These are phyloP conservation scores for Parapsyche elsis DNA, from an alignment of 1,140 invertebrate genomes.

Conservation along the genomic window DNA sequence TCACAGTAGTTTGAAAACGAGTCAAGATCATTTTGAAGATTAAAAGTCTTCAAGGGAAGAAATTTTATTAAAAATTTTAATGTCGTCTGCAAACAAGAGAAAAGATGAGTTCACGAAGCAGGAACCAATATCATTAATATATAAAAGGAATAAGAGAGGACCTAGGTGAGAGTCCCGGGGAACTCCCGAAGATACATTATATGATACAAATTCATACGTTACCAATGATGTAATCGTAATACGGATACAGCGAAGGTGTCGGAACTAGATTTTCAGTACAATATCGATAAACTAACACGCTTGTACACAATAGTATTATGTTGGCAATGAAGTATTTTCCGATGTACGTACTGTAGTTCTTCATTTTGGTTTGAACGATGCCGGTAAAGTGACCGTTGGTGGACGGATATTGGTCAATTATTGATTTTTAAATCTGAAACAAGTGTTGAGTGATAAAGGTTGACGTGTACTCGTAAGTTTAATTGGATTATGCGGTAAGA, in stretches of 20 bases:
- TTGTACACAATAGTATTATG: not conserved
- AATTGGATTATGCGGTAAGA: slow-evolving; percentile 11
- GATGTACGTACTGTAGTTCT: not conserved
- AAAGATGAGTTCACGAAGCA: no score
- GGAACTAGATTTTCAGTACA: not conserved
- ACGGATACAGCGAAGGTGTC: not conserved
- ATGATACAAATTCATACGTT: not conserved
- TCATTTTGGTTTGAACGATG: not conserved
- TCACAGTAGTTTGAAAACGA: no score
- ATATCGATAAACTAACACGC: slow-evolving; percentile 2
- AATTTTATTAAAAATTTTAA: no score
- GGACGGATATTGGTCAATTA: not conserved
- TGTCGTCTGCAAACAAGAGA: no score
- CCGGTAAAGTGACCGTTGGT: not conserved
- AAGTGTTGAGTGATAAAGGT: not conserved
- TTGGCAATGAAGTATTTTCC: not conserved
- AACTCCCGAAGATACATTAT: no score
- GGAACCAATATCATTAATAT: no score
- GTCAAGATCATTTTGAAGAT: no score
- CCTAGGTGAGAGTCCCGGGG: no score
- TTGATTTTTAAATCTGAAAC: slow-evolving; percentile 5
- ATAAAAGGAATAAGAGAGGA: no score
- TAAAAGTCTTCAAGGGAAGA: no score
- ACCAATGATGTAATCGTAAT: slow-evolving; percentile 39
- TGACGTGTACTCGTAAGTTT: not conserved